A percentile compares a stretch with the other conserved stretches of the same genome.
Evolutionary conservation across 2,888 invertebrate species (phyloP).

Genomic region (Rhamnusium bicolor): DNA sequence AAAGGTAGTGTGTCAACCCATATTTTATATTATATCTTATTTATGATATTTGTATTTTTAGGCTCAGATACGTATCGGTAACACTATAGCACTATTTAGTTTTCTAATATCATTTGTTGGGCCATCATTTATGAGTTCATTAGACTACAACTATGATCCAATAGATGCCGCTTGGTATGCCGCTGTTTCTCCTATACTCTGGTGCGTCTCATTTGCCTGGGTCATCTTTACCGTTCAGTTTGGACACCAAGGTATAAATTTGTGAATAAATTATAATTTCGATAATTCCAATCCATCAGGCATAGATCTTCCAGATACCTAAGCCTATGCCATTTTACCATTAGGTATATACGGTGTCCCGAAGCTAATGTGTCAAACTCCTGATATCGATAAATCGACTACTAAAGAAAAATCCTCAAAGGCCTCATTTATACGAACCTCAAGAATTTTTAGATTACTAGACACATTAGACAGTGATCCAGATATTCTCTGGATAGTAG

Average conservation of each 20-base stretch:
- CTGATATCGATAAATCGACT: no score
- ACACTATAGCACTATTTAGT: conserved; percentile 73
- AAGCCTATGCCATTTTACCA: no score
- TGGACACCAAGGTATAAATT: conserved; percentile 73
- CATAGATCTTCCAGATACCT: no score
- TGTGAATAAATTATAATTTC: no score
- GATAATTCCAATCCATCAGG: no score
- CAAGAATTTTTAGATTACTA: no score
- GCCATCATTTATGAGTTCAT: conserved; percentile 78
- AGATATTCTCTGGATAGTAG: no score
- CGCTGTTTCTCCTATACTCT: conserved; percentile 80
- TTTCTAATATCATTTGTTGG: conserved; percentile 75
- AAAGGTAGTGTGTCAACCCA: conserved; percentile 65
- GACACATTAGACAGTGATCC: no score
- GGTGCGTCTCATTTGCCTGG: conserved; percentile 81
- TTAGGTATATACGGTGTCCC: no score
- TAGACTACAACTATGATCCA: conserved; percentile 76
- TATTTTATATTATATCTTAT: background rate
- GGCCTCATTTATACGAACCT: no score
- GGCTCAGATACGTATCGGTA: conserved; percentile 74
- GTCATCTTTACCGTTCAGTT: conserved; percentile 77
- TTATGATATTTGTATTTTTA: conserved; percentile 57
- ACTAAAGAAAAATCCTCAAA: no score
- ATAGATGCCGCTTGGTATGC: conserved; percentile 80
- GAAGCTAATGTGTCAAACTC: no score